These are phyloP conservation scores for Lates japonicus DNA, from an alignment of 2,797 vertebrate genomes.

Conservation along the genomic window DNA sequence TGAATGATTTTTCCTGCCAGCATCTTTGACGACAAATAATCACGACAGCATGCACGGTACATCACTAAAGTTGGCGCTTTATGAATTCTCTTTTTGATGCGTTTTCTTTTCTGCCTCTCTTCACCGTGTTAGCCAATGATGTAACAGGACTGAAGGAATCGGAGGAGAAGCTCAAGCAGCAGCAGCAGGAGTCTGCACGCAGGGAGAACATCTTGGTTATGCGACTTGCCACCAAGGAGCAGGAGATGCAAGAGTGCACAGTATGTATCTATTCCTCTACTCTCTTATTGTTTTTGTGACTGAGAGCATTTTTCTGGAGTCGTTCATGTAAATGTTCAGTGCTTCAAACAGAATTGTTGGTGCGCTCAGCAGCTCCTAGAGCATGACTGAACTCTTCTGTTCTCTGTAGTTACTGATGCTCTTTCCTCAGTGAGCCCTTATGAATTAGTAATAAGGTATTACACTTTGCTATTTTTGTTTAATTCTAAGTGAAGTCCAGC, in stretches of 20 bases:
- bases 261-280: conserved; percentile 85
- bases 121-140: conserved; percentile 91
- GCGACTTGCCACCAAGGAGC: conserved; percentile 99
- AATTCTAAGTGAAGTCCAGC: neutral
- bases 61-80: neutral
- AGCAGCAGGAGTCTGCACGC: conserved; percentile 98
- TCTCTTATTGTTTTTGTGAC: neutral
- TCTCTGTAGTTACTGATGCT: neutral
- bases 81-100: conserved; percentile 32
- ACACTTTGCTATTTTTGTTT: neutral
- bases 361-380: neutral
- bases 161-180: conserved; percentile 99
- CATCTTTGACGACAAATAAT: too few species aligned
- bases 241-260: conserved; percentile 99
- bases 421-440: neutral
- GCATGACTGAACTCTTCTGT: neutral
- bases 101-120: conserved; percentile 14
- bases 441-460: neutral
- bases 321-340: neutral
- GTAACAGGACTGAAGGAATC: conserved; percentile 97
- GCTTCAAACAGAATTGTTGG: neutral
- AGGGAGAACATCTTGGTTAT: conserved; percentile 99
- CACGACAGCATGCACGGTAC: neutral
- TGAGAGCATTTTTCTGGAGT: neutral
- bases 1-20: neutral